Conservation (phyloP, 1,140 invertebrate species). For the Megalonaias nervosa region DNA sequence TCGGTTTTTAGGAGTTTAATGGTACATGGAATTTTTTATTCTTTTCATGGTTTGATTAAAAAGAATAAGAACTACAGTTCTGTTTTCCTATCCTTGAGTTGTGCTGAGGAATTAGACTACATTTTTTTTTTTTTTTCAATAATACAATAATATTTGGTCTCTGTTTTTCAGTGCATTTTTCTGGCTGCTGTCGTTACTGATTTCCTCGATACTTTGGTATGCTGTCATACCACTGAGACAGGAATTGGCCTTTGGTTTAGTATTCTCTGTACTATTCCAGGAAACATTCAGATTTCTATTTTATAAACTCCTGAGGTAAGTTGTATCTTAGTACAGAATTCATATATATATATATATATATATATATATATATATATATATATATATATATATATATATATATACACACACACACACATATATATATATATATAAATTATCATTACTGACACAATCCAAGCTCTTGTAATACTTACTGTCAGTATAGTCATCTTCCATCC, state of each 20-base stretch:
- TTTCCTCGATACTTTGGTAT: slow-evolving; percentile 93
- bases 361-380: no score
- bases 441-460: not conserved
- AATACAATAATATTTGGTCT: not conserved
- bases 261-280: slow-evolving; percentile 87
- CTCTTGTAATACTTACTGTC: not conserved
- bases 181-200: slow-evolving; percentile 91
- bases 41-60: no score
- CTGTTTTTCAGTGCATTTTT: slow-evolving; percentile 87
- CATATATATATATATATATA: no score
- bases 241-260: slow-evolving; percentile 86
- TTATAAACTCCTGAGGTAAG: slow-evolving; percentile 71
- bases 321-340: not conserved
- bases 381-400: no score
- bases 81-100: no score
- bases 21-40: no score
- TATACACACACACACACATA: no score
- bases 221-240: slow-evolving; percentile 83
- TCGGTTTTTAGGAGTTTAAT: no score
- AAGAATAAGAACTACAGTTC: no score
- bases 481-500: not conserved
- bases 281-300: slow-evolving; percentile 78
- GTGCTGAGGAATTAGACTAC: no score
- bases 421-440: no score
- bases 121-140: no score